Conservation (phyloP, 2,888 invertebrate genomes). For the Eustalomyia histrio region DNA sequence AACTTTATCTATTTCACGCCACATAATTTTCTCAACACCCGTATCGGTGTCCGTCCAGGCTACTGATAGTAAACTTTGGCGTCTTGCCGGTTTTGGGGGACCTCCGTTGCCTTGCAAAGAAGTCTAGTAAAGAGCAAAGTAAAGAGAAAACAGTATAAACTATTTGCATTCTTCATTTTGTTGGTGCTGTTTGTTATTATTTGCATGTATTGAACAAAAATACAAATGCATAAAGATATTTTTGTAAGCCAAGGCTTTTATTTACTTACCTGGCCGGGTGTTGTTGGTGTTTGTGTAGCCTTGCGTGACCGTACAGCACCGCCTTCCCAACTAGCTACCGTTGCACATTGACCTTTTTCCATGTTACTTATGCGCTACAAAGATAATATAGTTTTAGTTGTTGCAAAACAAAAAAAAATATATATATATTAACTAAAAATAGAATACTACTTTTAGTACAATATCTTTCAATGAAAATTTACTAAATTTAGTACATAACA, state of each 20-base stretch:
- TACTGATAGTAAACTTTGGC: conserved; percentile 80
- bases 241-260: conserved; percentile 39
- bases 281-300: conserved; percentile 80
- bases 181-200: no score
- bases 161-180: neutral
- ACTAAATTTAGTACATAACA: no score
- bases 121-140: conserved; percentile 70
- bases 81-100: conserved; percentile 78
- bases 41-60: conserved; percentile 85
- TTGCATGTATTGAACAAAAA: conserved; percentile 1
- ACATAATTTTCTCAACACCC: conserved; percentile 86
- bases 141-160: neutral
- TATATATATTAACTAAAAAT: no score
- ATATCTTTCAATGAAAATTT: no score
- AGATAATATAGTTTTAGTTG: conserved; percentile 11
- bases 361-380: conserved; percentile 82
- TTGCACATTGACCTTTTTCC: conserved; percentile 84
- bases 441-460: no score
- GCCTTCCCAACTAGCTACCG: conserved; percentile 85
- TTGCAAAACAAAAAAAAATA: conserved; percentile 2
- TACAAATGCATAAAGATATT: neutral
- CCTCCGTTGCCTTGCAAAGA: conserved; percentile 80
- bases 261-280: conserved; percentile 78
- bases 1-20: conserved; percentile 88
- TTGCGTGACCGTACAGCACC: conserved; percentile 83